phyloP scores from a whole-genome alignment of 2,113 vertebrate species.

The Crocuta crocuta region DNA sequence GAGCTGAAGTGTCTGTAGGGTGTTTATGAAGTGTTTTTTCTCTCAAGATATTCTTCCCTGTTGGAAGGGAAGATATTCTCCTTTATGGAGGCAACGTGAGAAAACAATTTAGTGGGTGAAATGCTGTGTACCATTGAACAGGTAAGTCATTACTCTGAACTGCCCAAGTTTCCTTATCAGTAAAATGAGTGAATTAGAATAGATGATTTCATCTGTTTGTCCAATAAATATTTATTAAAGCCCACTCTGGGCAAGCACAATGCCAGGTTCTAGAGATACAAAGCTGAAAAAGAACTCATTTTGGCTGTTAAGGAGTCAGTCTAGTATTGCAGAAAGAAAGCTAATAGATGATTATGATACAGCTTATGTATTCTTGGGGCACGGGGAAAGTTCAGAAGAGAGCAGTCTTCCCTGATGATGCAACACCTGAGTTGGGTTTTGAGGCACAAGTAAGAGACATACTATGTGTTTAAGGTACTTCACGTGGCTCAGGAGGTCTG shows the following conservation, averaged over 20 bases:
- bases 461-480: neutral
- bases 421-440: constrained; percentile 34
- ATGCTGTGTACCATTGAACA: neutral
- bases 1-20: neutral
- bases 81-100: neutral
- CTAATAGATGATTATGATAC: neutral
- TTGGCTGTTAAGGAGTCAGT: neutral
- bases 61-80: neutral
- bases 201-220: neutral
- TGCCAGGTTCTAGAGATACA: neutral
- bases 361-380: neutral
- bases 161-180: neutral
- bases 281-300: neutral
- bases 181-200: neutral
- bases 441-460: constrained; percentile 20
- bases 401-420: neutral
- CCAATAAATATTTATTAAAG: neutral
- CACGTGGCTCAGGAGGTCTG: neutral
- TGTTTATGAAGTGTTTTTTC: neutral
- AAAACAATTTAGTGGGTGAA: neutral
- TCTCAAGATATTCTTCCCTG: constrained; percentile 31
- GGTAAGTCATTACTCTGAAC: neutral
- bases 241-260: neutral
- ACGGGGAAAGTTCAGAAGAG: neutral
- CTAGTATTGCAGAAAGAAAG: neutral